Evolutionary conservation across 1,140 invertebrate species (phyloP).

Genomic region (Platyscapa corneri): DNA sequence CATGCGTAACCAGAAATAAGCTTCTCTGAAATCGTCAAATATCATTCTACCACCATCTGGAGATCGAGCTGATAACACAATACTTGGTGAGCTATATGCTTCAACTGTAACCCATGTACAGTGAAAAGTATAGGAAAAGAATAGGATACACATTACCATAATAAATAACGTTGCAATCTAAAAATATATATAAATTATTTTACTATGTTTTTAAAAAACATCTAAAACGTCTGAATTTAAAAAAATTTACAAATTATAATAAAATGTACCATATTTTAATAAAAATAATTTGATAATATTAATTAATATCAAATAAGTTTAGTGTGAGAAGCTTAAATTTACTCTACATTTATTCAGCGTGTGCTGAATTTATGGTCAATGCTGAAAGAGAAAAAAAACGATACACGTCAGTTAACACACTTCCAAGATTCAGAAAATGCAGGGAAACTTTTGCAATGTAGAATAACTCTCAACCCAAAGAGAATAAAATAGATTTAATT

Average conservation of each 20-base stretch:
- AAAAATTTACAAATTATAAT: no score
- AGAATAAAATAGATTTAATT: no score
- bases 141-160: constrained; percentile 86
- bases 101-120: constrained; percentile 99
- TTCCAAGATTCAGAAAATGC: neutral
- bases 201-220: neutral
- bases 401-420: no score
- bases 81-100: constrained; percentile 97
- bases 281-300: no score
- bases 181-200: neutral
- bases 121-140: constrained; percentile 95
- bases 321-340: no score
- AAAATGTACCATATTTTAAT: no score
- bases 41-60: constrained; percentile 96
- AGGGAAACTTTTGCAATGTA: no score
- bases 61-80: constrained; percentile 95
- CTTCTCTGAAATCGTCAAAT: constrained; percentile 98
- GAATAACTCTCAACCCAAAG: no score
- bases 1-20: constrained; percentile 98
- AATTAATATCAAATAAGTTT: no score
- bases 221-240: no score
- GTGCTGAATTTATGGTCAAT: neutral
- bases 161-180: constrained; percentile 92
- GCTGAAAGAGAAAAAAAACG: no score
- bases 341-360: neutral